Percentiles rank a stretch among this genome's conserved stretches.
These are phyloP conservation scores for Dicentrarchus labrax DNA, from an alignment of 2,113 vertebrate species.

Conservation along the genomic window DNA sequence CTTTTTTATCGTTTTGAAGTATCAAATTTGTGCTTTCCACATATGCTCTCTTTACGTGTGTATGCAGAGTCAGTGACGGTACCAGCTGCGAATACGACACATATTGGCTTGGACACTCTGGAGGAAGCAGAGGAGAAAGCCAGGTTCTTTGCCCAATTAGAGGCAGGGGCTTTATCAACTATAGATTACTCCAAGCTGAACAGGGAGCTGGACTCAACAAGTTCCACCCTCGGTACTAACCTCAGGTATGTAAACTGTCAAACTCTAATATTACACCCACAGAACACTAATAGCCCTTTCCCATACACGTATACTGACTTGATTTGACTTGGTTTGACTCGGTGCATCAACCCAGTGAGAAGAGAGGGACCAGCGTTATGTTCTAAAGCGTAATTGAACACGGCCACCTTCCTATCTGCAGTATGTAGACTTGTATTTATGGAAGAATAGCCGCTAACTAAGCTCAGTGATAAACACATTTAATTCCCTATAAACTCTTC, in stretches of 20 bases:
- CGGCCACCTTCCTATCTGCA: no score
- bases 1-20: neutral
- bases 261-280: neutral
- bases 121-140: slow-evolving; percentile 93
- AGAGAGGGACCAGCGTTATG: no score
- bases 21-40: neutral
- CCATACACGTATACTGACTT: no score
- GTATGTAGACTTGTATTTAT: no score
- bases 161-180: slow-evolving; percentile 86
- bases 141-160: slow-evolving; percentile 89
- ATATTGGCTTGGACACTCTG: slow-evolving; percentile 88
- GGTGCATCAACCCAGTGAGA: no score
- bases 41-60: slow-evolving; percentile 28
- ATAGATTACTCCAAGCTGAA: slow-evolving; percentile 91
- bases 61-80: slow-evolving; percentile 79
- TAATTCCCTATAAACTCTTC: no score
- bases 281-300: neutral
- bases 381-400: no score
- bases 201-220: slow-evolving; percentile 88
- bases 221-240: slow-evolving; percentile 70
- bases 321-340: no score
- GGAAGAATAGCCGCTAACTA: no score
- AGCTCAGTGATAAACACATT: no score
- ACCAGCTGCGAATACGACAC: slow-evolving; percentile 63
- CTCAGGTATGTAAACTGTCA: slow-evolving; percentile 53